Evolutionary conservation across 2,113 vertebrate species (phyloP), one percentile per base, ranked within the genome.

Genomic region (Amia ocellicauda): DNA sequence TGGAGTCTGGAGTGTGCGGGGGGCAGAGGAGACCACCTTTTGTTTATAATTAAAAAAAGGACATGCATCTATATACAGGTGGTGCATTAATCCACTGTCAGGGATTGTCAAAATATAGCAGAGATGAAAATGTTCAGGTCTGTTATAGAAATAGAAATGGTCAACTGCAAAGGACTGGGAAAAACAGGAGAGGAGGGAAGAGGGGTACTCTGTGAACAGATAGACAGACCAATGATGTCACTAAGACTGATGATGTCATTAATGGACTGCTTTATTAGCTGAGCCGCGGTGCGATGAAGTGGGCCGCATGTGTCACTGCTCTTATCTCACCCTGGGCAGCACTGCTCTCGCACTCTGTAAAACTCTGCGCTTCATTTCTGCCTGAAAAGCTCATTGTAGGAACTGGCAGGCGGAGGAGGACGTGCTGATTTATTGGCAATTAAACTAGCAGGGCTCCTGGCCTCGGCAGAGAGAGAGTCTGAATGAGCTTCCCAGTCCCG

Each of bases 361-460:
- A 85, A 91, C 94, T 87, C 84, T 84, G 88, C 90, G 91, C 91
- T 94, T 93, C 90, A 91, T 93, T 94, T 96, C 93, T 88, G 90
- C 89, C 90, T 94, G 91, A 94, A 93, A 93, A 91, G 92, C 92
- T 91, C 89, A 90, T 77, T 85, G 91, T 91, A 79, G 83, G 74
- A 49, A 76, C 56, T 86, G 83, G 80, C 80, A 85, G 88, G 80
- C 78, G 87, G 85, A 84, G 86, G 91, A 91, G 90, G 88, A 87
- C 88, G 85, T 86, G 84, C 91, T 94, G 94, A 96, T 97, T 96
- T 97, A 97, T 93, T 90, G 90, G 89, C 92, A 93, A 93, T 96
- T 95, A 98, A 95, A 93, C 77, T 91, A 87, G 91, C 91, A 88
- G 89, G 92, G 88, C 91, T 90, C 91, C 88, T 91, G 80, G 83